Conservation (phyloP, 2,113 vertebrate genomes). For the Garra rufa region DNA sequence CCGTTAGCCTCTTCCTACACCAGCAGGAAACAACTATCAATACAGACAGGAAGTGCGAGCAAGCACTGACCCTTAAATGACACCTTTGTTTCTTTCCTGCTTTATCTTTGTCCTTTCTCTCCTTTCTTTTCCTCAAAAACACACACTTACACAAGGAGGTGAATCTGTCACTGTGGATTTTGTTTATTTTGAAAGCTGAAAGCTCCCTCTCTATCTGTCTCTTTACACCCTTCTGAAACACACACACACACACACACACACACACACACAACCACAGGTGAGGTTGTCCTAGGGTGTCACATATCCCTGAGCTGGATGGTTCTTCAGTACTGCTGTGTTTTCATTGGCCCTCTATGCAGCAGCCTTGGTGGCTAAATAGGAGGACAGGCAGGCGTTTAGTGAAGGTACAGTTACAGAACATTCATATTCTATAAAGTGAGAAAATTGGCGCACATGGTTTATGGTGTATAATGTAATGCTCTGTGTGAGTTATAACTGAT, state of each 20-base stretch:
- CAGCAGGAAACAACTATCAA: constrained; percentile 77
- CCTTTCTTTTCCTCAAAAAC: constrained; percentile 11
- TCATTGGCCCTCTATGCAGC: constrained; percentile 3
- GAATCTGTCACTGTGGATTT: constrained; percentile 14
- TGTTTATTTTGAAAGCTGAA: constrained; percentile 29
- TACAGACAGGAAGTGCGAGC: constrained; percentile 79
- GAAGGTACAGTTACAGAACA: constrained; percentile 22
- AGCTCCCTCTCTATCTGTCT: neutral
- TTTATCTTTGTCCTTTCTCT: constrained; percentile 42
- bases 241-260: constrained; percentile 9
- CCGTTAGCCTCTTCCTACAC: constrained; percentile 72
- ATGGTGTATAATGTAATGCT: neutral
- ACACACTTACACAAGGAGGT: constrained; percentile 22
- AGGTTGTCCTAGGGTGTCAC: constrained; percentile 64
- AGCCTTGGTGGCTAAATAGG: constrained; percentile 11
- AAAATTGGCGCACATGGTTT: neutral
- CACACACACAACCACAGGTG: constrained; percentile 57
- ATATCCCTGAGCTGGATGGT: constrained; percentile 66
- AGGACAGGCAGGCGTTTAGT: neutral
- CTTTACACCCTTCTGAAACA: neutral
- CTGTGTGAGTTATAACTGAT: neutral
- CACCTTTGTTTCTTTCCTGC: constrained; percentile 38
- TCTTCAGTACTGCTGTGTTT: constrained; percentile 52
- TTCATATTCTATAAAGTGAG: neutral
- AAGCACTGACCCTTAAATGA: constrained; percentile 74